Percentiles rank a stretch among this genome's conserved stretches.
These are phyloP conservation scores for Tarsius wallacei DNA, from an alignment of 2,797 vertebrate species.

Conservation along the genomic window DNA sequence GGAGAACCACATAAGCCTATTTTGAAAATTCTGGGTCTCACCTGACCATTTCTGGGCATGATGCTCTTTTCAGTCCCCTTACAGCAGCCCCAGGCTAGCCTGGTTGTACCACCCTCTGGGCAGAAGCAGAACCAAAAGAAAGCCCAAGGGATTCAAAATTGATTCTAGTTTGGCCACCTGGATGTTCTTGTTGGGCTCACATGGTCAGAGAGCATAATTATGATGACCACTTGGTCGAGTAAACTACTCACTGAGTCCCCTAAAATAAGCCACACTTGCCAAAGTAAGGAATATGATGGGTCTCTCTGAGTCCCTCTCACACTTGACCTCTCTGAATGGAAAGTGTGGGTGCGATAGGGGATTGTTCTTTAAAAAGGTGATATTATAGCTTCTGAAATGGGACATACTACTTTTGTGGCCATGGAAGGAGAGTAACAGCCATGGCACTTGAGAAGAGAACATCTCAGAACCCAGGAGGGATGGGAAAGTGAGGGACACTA, in stretches of 20 bases:
- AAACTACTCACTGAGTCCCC: background rate
- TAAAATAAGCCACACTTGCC: background rate
- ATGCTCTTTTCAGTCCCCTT: background rate
- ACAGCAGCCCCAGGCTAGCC: background rate
- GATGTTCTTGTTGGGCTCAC: background rate
- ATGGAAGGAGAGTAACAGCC: background rate
- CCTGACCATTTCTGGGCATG: background rate
- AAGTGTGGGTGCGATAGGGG: background rate
- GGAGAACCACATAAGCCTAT: background rate
- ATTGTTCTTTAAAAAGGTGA: background rate
- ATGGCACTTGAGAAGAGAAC: background rate
- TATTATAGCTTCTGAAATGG: background rate
- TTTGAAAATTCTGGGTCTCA: constrained; percentile 52
- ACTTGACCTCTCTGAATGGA: background rate
- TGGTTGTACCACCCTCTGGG: background rate
- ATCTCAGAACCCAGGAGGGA: background rate
- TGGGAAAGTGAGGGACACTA: background rate
- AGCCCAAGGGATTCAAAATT: background rate
- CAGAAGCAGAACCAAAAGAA: background rate
- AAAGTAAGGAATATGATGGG: background rate
- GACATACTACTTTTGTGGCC: background rate
- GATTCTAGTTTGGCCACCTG: background rate
- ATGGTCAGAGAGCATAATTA: background rate
- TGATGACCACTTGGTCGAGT: background rate
- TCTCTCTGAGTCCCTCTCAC: background rate